phyloP scores from a whole-genome alignment of 1,140 invertebrate genomes.

The Lasaia peninsularis region DNA sequence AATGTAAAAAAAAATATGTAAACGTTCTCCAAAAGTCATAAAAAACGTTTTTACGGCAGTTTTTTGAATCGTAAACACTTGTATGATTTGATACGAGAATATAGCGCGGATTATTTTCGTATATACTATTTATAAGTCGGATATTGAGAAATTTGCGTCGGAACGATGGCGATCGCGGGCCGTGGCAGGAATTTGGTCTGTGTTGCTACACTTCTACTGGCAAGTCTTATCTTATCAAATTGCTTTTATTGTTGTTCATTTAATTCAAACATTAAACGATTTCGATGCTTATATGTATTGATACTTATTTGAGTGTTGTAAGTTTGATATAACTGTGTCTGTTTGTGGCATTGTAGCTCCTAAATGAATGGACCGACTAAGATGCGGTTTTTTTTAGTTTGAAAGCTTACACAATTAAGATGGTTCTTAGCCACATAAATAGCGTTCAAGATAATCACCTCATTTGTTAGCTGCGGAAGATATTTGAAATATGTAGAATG shows the following conservation, averaged over 20 bases:
- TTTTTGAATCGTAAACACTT: conserved; percentile 38
- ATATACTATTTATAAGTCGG: conserved; percentile 21
- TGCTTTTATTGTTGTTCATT: conserved; percentile 10
- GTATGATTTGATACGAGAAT: conserved; percentile 34
- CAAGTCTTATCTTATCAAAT: conserved; percentile 22
- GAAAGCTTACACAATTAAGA: too few species aligned
- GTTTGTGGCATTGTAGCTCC: too few species aligned
- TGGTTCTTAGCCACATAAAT: too few species aligned
- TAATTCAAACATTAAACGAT: neutral
- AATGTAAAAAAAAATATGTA: conserved; percentile 21
- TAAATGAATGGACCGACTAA: too few species aligned
- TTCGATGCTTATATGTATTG: too few species aligned
- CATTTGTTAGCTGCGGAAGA: too few species aligned
- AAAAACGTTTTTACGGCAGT: conserved; percentile 42
- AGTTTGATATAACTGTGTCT: too few species aligned
- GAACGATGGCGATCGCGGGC: conserved; percentile 19
- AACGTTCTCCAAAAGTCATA: conserved; percentile 41
- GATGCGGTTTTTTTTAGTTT: too few species aligned
- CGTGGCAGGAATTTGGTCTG: conserved; percentile 27
- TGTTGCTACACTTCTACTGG: conserved; percentile 31
- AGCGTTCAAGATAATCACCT: too few species aligned
- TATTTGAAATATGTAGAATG: too few species aligned
- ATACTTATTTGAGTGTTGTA: too few species aligned
- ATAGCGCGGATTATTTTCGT: conserved; percentile 32
- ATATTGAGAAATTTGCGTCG: conserved; percentile 29